A percentile compares a stretch with the other conserved stretches of the same genome.
These are phyloP conservation scores for Gymnocheta viridis DNA, from an alignment of 2,888 invertebrate species.

Conservation along the genomic window DNA sequence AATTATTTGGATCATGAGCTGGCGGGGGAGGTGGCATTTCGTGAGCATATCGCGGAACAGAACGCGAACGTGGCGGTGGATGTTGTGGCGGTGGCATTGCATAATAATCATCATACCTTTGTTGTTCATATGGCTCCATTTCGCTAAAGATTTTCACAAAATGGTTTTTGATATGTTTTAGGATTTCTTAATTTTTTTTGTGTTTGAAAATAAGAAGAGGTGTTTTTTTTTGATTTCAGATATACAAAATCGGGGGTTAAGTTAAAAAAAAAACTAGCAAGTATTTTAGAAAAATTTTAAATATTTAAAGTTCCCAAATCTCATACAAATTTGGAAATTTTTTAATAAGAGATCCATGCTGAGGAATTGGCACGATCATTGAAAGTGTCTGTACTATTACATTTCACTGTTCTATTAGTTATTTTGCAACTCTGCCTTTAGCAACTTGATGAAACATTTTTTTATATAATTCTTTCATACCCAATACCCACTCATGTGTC, in stretches of 20 bases:
- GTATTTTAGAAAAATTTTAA: constrained; percentile 39
- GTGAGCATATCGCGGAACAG: constrained; percentile 74
- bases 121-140: constrained; percentile 80
- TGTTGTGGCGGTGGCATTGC: constrained; percentile 77
- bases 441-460: too few species aligned
- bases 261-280: constrained; percentile 26
- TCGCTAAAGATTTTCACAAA: constrained; percentile 77
- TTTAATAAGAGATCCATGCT: too few species aligned
- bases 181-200: constrained; percentile 13
- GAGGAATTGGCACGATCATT: too few species aligned
- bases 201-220: constrained; percentile 3
- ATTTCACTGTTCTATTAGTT: too few species aligned
- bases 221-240: constrained; percentile 5
- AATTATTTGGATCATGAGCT: constrained; percentile 76
- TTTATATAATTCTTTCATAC: too few species aligned
- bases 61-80: constrained; percentile 73
- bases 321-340: too few species aligned
- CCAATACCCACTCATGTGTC: too few species aligned
- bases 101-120: constrained; percentile 80
- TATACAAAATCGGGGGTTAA: background rate
- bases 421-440: too few species aligned
- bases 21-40: constrained; percentile 70
- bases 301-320: background rate
- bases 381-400: too few species aligned
- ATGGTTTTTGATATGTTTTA: constrained; percentile 48